Percentiles rank a stretch among this genome's conserved stretches.
phyloP scores from a whole-genome alignment of 2,113 vertebrate genomes.

The Dasyornis broadbenti region DNA sequence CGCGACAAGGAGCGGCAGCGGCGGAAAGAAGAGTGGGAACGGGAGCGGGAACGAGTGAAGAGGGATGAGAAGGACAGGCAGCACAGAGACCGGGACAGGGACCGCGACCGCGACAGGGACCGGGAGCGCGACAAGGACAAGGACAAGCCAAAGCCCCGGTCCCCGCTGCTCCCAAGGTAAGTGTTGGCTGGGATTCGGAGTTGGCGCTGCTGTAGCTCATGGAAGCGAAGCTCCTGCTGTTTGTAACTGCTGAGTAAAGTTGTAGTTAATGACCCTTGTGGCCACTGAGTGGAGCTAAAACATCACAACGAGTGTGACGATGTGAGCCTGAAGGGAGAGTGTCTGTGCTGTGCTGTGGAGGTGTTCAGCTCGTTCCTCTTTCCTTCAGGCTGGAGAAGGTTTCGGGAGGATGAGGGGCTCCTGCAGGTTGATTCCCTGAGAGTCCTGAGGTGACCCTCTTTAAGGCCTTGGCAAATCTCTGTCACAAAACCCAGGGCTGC shows the following conservation, averaged over 20 bases:
- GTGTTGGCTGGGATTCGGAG: neutral
- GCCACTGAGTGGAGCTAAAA: constrained; percentile 41
- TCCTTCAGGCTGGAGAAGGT: neutral
- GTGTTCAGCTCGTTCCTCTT: neutral
- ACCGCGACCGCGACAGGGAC: constrained; percentile 70
- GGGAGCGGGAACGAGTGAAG: constrained; percentile 70
- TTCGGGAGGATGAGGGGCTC: neutral
- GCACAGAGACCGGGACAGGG: constrained; percentile 66
- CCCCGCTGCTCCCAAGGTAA: constrained; percentile 85
- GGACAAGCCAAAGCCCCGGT: constrained; percentile 84
- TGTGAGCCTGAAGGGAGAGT: neutral
- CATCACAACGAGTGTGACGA: fast-evolving
- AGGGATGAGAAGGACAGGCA: constrained; percentile 77
- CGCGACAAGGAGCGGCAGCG: constrained; percentile 90
- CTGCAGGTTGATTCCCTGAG: neutral
- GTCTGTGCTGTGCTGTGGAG: neutral
- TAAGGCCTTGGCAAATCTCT: neutral
- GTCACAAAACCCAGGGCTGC: neutral
- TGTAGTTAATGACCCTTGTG: fast-evolving
- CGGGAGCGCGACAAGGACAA: constrained; percentile 91
- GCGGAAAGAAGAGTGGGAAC: constrained; percentile 83
- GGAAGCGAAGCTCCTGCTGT: fast-evolving
- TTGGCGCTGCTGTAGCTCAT: fast-evolving
- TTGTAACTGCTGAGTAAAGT: fast-evolving
- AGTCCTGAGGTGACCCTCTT: neutral